Evolutionary conservation across 1,140 invertebrate species (phyloP), one percentile per base, ranked within the genome.

Genomic region (Melipona quadrifasciata): DNA sequence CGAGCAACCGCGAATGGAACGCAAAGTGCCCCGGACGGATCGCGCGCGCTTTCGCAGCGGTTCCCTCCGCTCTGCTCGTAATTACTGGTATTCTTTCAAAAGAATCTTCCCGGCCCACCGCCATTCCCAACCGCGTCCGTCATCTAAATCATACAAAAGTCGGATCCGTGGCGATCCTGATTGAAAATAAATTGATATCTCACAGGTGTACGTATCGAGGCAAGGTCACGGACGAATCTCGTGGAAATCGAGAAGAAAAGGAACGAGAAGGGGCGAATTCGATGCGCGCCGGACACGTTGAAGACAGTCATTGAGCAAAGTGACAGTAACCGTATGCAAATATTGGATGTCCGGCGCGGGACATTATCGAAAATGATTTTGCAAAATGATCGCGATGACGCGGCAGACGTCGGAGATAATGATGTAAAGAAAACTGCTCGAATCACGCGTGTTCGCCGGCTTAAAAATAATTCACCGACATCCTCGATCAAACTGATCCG

Each of bases 81-180:
- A 90, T 90, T 90, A 90, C 80, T 71, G 86, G 78, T 86, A 90
- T 90, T 90, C 86, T 87, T 90, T 89, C 82, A 83, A 87, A 87
- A 87, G 31, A 65, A 65, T 16, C n/a, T n/a, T 16, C 16, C 64
- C 27, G 73, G 76, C 80, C 75, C 47, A 68, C 73, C 82, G 79
- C 47, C 6, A 6, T 86, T 81, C 81, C 79, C 87, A 74, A 77
- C 84, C 31, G 76, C 83, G 84, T 84, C 68, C 77, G 80, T 34
- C 86, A n/a, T n/a, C 81, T 90, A 88, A 90, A 90, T 87, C 86
- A 77, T 81, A 75, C 51, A 78, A 65, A n/a, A 75, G 86, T 88
- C 82, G 71, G 77, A 80, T 84, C 74, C 76, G 87, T 74, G 58
- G 57, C 31, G 64, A 65, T 5, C 19, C 57, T 31, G 39, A 68